A percentile compares a stretch with the other conserved stretches of the same genome.
Conservation (phyloP, 2,797 vertebrate genomes). For the Lithobates sylvaticus region DNA sequence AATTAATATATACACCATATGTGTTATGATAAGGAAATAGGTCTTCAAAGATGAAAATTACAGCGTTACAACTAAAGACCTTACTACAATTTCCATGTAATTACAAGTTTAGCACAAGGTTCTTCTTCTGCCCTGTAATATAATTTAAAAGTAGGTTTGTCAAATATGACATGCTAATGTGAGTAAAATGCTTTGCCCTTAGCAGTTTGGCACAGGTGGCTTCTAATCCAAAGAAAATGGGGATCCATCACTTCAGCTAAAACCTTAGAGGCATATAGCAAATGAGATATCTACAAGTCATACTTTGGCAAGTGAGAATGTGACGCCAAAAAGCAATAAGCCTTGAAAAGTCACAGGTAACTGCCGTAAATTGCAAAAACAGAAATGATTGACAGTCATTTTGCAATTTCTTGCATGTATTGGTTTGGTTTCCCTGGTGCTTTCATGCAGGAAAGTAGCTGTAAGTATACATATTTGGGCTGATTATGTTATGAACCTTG, state of each 20-base stretch:
- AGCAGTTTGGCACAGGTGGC: slow-evolving; percentile 41
- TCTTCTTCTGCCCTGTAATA: slow-evolving; percentile 10
- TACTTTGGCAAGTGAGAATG: slow-evolving; percentile 44
- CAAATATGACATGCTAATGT: slow-evolving; percentile 46
- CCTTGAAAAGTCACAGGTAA: slow-evolving; percentile 60
- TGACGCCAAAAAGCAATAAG: slow-evolving; percentile 52
- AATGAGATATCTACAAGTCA: slow-evolving; percentile 51
- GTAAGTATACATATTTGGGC: slow-evolving; percentile 40
- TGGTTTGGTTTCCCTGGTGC: slow-evolving; percentile 40
- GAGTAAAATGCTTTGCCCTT: slow-evolving; percentile 48
- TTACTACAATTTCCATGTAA: slow-evolving; percentile 25
- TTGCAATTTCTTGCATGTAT: slow-evolving; percentile 51
- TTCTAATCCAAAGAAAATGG: slow-evolving; percentile 48
- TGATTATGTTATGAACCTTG: slow-evolving; percentile 34
- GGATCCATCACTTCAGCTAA: slow-evolving; percentile 12
- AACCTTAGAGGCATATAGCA: slow-evolving; percentile 36
- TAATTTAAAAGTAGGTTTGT: slow-evolving; percentile 33
- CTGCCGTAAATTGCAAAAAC: slow-evolving; percentile 54
- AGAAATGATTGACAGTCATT: slow-evolving; percentile 56
- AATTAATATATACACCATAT: slow-evolving; percentile 35
- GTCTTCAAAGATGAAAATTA: slow-evolving; percentile 8
- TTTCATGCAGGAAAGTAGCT: slow-evolving; percentile 48
- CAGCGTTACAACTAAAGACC: background rate
- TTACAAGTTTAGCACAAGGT: slow-evolving; percentile 16
- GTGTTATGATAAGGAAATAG: slow-evolving; percentile 44